Base-by-base conservation (phyloP, 2,888 invertebrate species). In the Stratiomys singularior region DNA sequence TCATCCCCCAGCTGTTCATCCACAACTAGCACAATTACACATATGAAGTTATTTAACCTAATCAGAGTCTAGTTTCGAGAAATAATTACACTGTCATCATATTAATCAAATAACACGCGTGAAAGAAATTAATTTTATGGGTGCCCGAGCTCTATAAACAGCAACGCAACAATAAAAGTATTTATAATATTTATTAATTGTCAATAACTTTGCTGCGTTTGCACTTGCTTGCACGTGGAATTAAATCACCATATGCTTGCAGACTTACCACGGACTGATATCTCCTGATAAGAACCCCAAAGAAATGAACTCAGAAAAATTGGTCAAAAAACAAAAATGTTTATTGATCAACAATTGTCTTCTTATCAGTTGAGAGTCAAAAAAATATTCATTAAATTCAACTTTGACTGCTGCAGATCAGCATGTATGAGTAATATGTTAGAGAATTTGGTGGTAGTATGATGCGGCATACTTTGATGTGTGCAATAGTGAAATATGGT, bases 51-150 rank as follows among this genome's bases (percentile, higher is more conserved):
- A 37, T 37, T 3, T 37, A 3, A 37, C 3, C 37, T 9, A 52
- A 52, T 52, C 15, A 52, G 2, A 9, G 18, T 4, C 4, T 52
- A n/a, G 18, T 9, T 52, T 52, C 18, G 52, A 52, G 15, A 52
- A 52, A 52, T 52, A n/a, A n/a, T 13, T 18, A 13, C n/a, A 5
- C 15, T 52, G 52, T 52, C 2, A 52, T 52, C 7, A 18, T 52
- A 52, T 4, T 52, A 4, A 52, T n/a, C 15, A 52, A 52, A 52
- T 52, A 5, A 18, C 15, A 52, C 52, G 52, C 52, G 52, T 52
- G 52, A 52, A 52, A 15, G 15, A 52, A 4, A 52, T 52, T 52
- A 52, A 52, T 52, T 52, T 52, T 52, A 52, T 52, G 52, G 52
- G 52, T 52, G 52, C 52, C 52, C 15, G 52, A 52, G 4, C 52